Evolutionary conservation across 2,797 vertebrate genomes (phyloP), one percentile per base, ranked within the genome.

Genomic region (Pseudochromis fuscus): DNA sequence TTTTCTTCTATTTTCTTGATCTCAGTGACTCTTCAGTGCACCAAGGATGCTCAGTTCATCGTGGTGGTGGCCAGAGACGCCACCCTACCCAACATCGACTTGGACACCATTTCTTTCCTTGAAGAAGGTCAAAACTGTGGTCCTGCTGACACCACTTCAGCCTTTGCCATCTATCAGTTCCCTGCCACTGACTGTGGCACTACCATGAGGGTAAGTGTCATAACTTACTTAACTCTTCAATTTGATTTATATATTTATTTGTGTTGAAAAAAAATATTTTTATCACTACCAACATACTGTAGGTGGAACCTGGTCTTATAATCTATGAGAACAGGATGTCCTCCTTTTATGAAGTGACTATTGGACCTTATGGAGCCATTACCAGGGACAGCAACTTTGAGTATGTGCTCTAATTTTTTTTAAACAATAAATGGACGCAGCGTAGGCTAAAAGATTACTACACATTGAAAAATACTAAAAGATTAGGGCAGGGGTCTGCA

Each of bases 1-100:
- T 66, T 83, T 18, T 12, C 63, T 60, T 15, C 18, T 38, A 3
- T 37, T 23, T 65, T 62, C 4, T 74, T 75, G 12, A 62, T 65
- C 5, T 37, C 28, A 87, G 87, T 94, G 75, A 94, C 93, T 67
- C 85, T 94, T 50, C 91, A 94, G 78, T 94, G 92, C 68, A 93
- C 92, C 71, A 87, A 88, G 64, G 89, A 90, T 31, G 92, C 52
- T n/a, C 87, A 93, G 57, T 79, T 94, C 21, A 88, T 94, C 4
- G 8, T 94, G 38, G 93, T 94, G 66, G 84, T 90, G 27, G 70
- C 89, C 61, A 94, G 64, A 80, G 83, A 91, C 12, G 70, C 86
- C 35, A 94, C 92, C 4, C n/a, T 89, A 23, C 93, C 93, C 11
- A 33, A 52, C 35, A 57, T 89, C 1, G 87, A 88, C 35, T 60